Conservation (phyloP, 2,113 vertebrate species). For the Arvicanthis niloticus region DNA sequence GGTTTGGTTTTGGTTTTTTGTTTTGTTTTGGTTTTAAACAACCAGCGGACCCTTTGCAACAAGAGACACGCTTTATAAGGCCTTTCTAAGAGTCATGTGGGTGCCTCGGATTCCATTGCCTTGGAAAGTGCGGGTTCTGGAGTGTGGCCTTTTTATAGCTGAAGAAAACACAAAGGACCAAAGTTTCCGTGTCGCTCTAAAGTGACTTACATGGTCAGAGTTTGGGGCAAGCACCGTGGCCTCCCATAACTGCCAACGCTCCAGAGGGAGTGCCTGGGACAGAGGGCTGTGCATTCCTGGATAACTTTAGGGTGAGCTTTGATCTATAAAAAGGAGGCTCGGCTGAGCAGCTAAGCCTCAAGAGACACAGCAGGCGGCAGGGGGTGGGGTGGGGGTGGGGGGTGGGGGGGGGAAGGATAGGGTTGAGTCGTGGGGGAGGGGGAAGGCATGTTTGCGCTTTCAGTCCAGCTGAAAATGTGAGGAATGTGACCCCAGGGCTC, state of each 20-base stretch:
- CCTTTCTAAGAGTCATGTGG: neutral
- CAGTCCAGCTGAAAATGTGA: neutral
- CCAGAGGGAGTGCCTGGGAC: neutral
- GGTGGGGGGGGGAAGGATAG: neutral
- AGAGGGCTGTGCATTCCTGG: neutral
- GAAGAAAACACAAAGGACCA: neutral
- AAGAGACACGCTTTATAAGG: neutral
- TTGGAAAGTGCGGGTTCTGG: neutral
- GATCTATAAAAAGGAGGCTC: neutral
- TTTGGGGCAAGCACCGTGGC: neutral
- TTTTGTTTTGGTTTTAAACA: neutral
- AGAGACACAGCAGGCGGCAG: neutral
- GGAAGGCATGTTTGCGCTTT: neutral
- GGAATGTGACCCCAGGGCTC: neutral
- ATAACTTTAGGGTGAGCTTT: neutral
- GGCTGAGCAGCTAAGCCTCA: neutral
- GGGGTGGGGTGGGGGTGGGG: no score
- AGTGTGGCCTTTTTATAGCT: neutral
- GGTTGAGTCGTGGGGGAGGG: neutral
- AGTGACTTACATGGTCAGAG: neutral
- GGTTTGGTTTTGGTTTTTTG: neutral
- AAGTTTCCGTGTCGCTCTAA: neutral
- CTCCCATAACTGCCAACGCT: neutral
- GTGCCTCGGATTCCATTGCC: neutral
- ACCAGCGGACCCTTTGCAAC: neutral